These are phyloP conservation scores for Enteromius unitaeniatus DNA, from an alignment of 2,797 vertebrate genomes.

Conservation along the genomic window DNA sequence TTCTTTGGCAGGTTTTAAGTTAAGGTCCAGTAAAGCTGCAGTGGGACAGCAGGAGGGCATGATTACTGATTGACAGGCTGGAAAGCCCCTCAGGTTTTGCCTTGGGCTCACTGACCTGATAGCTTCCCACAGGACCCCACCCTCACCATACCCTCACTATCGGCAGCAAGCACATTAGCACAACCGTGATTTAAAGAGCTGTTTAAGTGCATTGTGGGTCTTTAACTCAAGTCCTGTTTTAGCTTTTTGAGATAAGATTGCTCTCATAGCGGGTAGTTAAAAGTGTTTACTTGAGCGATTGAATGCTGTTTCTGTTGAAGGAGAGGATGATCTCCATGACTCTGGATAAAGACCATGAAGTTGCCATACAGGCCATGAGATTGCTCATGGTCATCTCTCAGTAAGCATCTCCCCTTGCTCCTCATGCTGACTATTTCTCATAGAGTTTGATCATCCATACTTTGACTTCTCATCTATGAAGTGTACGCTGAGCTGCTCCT, in stretches of 20 bases:
- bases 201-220: conserved; percentile 33
- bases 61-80: conserved; percentile 57
- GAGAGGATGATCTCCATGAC: conserved; percentile 92
- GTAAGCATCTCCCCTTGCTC: conserved; percentile 70
- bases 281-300: conserved; percentile 27
- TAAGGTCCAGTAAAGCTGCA: neutral
- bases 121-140: conserved; percentile 32
- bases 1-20: conserved; percentile 22
- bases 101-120: conserved; percentile 55
- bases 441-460: neutral
- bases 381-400: conserved; percentile 88
- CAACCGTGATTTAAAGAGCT: conserved; percentile 32
- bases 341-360: conserved; percentile 92
- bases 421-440: neutral
- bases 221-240: conserved; percentile 22
- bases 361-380: conserved; percentile 90
- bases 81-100: conserved; percentile 55
- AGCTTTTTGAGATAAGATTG: conserved; percentile 35
- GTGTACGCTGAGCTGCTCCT: neutral
- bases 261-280: conserved; percentile 48
- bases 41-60: conserved; percentile 38
- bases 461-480: conserved; percentile 1
- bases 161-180: conserved; percentile 33
- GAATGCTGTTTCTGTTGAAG: conserved; percentile 67
- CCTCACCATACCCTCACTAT: conserved; percentile 45